Conservation (phyloP, 1,140 invertebrate genomes). For the Nasonia longicornis region DNA sequence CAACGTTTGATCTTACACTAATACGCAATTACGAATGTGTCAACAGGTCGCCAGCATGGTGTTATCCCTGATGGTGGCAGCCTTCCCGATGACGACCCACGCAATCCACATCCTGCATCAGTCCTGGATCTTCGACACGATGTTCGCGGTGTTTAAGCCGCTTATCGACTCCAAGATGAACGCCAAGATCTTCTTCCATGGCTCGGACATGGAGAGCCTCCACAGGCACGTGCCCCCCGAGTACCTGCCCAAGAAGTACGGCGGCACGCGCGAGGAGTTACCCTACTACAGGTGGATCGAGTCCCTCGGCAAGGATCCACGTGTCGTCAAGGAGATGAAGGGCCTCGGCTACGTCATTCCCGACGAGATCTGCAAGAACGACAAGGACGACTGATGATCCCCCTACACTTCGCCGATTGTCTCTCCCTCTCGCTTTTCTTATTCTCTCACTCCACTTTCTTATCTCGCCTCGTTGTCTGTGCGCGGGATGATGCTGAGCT, state of each 20-base stretch:
- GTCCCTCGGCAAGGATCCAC: conserved; percentile 70
- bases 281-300: conserved; percentile 81
- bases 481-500: too few species aligned
- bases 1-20: neutral
- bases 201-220: conserved; percentile 79
- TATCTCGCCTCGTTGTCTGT: neutral
- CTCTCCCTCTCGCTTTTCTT: neutral
- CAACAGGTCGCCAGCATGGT: conserved; percentile 64
- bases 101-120: conserved; percentile 84
- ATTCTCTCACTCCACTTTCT: neutral
- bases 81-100: conserved; percentile 80
- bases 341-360: conserved; percentile 72
- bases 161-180: conserved; percentile 77
- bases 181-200: conserved; percentile 81
- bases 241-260: conserved; percentile 78
- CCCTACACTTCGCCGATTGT: too few species aligned
- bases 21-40: neutral
- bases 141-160: conserved; percentile 82
- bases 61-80: conserved; percentile 69
- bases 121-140: conserved; percentile 83
- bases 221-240: conserved; percentile 80
- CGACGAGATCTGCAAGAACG: conserved; percentile 51
- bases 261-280: conserved; percentile 78
- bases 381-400: conserved; percentile 19
- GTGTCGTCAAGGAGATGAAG: conserved; percentile 76